Conservation (phyloP, 2,113 vertebrate genomes). For the Triplophysa siluroides region DNA sequence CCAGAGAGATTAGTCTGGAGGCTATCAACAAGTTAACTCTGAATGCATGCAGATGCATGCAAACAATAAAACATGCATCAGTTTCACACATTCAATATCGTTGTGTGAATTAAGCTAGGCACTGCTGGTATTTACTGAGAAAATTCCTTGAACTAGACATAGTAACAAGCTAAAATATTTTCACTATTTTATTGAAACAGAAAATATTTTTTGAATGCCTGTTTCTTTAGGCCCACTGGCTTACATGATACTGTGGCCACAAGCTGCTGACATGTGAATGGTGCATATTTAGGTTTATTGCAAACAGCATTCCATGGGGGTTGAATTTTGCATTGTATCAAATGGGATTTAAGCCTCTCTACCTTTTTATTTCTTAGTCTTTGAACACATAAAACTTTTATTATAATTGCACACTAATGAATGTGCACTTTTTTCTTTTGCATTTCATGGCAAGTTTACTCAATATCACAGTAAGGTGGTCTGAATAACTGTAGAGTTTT, state of each 20-base stretch:
- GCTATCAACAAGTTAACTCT: neutral
- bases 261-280: neutral
- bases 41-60: neutral
- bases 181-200: too few species aligned
- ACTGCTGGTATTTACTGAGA: constrained; percentile 23
- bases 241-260: constrained; percentile 3
- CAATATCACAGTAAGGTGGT: neutral
- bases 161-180: neutral
- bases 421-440: neutral
- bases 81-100: constrained; percentile 26
- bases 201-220: too few species aligned
- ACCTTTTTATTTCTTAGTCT: neutral
- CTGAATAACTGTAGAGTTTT: neutral
- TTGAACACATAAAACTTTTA: neutral
- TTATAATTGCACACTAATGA: neutral
- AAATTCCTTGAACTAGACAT: neutral
- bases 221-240: neutral
- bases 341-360: neutral
- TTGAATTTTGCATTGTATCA: neutral
- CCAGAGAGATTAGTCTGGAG: constrained; percentile 17
- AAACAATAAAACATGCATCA: too few species aligned
- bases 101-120: constrained; percentile 26
- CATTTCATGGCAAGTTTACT: constrained; percentile 21
- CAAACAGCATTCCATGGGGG: constrained; percentile 7
- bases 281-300: neutral